Conservation (phyloP, 2,888 invertebrate species). For the Dromius quadrimaculatus region DNA sequence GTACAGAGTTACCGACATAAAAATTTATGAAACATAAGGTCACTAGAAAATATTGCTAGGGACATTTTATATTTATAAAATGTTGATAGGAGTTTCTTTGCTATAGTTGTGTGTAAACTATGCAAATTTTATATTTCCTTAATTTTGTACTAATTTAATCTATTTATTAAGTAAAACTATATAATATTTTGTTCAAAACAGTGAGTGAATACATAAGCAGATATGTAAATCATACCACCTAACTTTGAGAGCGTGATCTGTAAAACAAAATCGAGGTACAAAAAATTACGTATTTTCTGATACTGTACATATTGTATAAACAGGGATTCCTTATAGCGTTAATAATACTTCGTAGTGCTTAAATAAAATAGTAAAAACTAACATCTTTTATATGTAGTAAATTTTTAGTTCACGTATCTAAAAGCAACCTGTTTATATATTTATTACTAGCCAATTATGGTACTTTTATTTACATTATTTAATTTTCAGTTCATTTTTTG, state of each 20-base stretch:
- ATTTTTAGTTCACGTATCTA: no score
- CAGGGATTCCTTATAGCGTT: conserved; percentile 16
- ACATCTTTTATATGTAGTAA: no score
- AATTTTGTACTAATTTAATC: conserved; percentile 30
- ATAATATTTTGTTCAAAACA: neutral
- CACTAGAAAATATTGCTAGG: neutral
- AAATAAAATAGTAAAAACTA: no score
- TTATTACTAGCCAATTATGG: no score
- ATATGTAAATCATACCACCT: neutral
- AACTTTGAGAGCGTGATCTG: neutral
- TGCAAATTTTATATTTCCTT: conserved; percentile 40
- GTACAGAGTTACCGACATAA: no score
- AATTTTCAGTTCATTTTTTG: neutral
- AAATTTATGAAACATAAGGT: no score
- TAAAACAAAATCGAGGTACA: conserved; percentile 12
- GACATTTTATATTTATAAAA: conserved; percentile 6
- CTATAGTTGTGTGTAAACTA: conserved; percentile 46
- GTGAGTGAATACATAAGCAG: conserved; percentile 6
- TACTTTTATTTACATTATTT: neutral
- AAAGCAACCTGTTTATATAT: no score
- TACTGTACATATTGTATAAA: conserved; percentile 27
- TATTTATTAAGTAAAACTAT: conserved; percentile 46
- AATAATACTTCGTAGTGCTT: no score
- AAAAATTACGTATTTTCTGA: conserved; percentile 40
- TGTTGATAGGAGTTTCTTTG: conserved; percentile 35